Base-by-base conservation (phyloP, 2,113 vertebrate genomes). In the Menidia beryllina region DNA sequence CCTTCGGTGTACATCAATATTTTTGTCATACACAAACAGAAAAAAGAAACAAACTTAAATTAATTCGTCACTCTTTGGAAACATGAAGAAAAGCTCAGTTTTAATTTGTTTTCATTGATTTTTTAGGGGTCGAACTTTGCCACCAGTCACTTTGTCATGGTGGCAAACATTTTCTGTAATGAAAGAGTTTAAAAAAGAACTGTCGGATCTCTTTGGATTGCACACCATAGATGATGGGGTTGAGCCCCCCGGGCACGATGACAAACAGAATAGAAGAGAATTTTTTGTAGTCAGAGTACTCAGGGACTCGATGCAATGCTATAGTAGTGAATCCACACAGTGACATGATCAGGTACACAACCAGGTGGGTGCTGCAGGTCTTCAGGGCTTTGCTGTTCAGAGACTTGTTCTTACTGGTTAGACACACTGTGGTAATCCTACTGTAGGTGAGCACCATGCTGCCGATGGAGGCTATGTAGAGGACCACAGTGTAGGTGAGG, bases 311-410 rank as follows among this genome's bases (percentile, higher is more conserved):
- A 53, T 90, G 87, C 8, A 83, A 43, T 5, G 62, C 19, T 9
- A 85, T 64, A 5, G 5, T 20, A 0, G 65, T 5, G 3, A 56
- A 30, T 2, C 84, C 79, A 51, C 68, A 45, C 7, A 45, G 12
- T 0, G 19, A 12, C 64, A 67, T 54, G 19, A 67, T 21, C 25
- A 67, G 24, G n/a, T 67, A 67, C 11, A 67, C 64, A 4, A 54
- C 4, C 25, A 67, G 56, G 17, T 91, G 89, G 36, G 82, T 88
- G 82, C 67, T 73, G 57, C 89, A 91, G 12, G 89, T 90, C 50
- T 84, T 82, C 2, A 91, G 17, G 2, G 88, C 88, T 39, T 89
- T 91, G 14, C 60, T 87, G 75, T 89, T 90, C 26, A 86, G 6
- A 14, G 84, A 25, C 51, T 83, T 77, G 62, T 54, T 88, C 38